Evolutionary conservation across 1,140 invertebrate species (phyloP), one percentile per base, ranked within the genome.

Genomic region (Radopholus similis): DNA sequence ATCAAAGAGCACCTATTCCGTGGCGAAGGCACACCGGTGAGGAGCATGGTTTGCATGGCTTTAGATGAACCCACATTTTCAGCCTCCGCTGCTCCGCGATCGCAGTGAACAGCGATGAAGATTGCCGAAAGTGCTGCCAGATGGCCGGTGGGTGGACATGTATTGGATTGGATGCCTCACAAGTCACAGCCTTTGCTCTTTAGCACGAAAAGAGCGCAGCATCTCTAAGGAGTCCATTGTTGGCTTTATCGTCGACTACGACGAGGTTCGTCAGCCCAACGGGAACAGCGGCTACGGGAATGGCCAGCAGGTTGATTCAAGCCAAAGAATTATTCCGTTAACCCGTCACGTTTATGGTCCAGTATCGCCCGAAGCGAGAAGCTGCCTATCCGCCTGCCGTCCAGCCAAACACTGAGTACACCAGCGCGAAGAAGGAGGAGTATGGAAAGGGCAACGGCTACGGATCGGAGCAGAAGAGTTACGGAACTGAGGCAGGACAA

Each of bases 61-160:
- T 57, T 34, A 23, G 21, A 9, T 34, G 26, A 58, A 32, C 30
- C 35, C n/a, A 30, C 23, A 5, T 15, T 44, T 26, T 47, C 28
- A 62, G 65, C 23, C 65, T 67, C 26, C 65, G 65, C 37, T 67
- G 65, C 51, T 67, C 65, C n/a, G 30, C 49, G n/a, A 67, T 67
- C 51, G 65, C 65, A 8, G 40, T 54, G 21, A 42, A 53, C n/a
- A 67, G 51, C 28, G 65, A 67, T 44, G 51, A 54, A 23, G 65
- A 64, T 40, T 67, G 65, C 26, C 30, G 9, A 42, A 67, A 47
- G 32, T 67, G 65, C 35, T 67, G 65, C 23, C 65, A 67, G 18
- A 35, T 67, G 65, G 65, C 65, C 63, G 65, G 42, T 35, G 23
- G 8, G 18, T 4, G 15, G 28, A 8, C 28, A 44, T 18, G 18